Conservation (phyloP, 2,888 invertebrate genomes). For the Amiota communis region DNA sequence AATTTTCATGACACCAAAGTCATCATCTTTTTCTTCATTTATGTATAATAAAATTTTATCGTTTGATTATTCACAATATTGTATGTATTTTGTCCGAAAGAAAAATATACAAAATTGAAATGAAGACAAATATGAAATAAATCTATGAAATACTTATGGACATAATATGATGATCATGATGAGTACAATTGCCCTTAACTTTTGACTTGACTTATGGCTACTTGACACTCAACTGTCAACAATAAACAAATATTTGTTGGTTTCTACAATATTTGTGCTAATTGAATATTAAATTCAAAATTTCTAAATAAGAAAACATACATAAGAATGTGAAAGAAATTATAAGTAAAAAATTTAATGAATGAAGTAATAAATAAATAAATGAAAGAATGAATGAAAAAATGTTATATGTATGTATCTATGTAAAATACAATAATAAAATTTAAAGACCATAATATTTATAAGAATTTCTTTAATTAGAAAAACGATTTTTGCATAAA, state of each 20-base stretch:
- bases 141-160: too few relatives aligned
- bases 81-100: too few relatives aligned
- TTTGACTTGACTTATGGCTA: neutral
- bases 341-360: neutral
- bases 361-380: neutral
- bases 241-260: neutral
- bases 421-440: constrained; percentile 7
- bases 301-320: neutral
- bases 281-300: constrained; percentile 27
- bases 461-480: constrained; percentile 33
- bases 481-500: constrained; percentile 39
- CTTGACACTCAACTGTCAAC: constrained; percentile 7
- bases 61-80: too few relatives aligned
- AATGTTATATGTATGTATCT: neutral
- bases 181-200: constrained; percentile 1
- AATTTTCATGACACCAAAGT: too few relatives aligned
- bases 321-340: neutral
- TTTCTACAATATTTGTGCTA: constrained; percentile 20
- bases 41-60: too few relatives aligned
- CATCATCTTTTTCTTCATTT: too few relatives aligned
- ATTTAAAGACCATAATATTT: constrained; percentile 29
- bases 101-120: too few relatives aligned
- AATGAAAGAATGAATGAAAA: neutral
- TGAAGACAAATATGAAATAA: too few relatives aligned
- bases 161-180: too few relatives aligned